These are phyloP conservation scores for Sarcoramphus papa DNA, from an alignment of 2,797 vertebrate species.

Conservation along the genomic window DNA sequence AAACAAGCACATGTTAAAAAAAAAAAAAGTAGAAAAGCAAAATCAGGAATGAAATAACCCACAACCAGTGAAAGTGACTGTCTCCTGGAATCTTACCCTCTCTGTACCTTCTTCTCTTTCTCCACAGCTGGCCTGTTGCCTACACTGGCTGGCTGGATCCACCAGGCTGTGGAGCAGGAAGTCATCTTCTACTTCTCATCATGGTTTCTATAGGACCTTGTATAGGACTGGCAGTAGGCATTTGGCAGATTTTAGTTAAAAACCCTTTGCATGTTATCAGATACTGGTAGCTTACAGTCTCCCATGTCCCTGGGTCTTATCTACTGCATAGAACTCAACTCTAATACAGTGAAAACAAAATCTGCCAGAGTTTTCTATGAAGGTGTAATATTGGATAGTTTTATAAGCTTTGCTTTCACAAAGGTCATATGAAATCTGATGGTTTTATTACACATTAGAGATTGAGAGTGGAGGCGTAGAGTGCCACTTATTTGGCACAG, in stretches of 20 bases:
- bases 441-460: not conserved
- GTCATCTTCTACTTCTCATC: not conserved
- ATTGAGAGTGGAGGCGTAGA: not conserved
- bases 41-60: not conserved
- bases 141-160: not conserved
- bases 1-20: not conserved
- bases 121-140: not conserved
- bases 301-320: not conserved
- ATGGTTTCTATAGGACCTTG: not conserved
- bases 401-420: not conserved
- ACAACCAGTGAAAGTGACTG: not conserved
- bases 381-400: not conserved
- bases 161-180: not conserved
- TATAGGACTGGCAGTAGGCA: not conserved
- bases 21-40: not conserved
- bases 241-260: not conserved
- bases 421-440: not conserved
- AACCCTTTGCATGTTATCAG: rapidly evolving
- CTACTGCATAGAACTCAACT: not conserved
- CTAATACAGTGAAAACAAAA: rapidly evolving
- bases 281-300: not conserved
- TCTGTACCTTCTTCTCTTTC: not conserved
- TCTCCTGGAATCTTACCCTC: not conserved
- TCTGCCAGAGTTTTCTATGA: not conserved
- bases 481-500: not conserved